phyloP scores from a whole-genome alignment of 2,113 vertebrate genomes.

The Sciurus niger region DNA sequence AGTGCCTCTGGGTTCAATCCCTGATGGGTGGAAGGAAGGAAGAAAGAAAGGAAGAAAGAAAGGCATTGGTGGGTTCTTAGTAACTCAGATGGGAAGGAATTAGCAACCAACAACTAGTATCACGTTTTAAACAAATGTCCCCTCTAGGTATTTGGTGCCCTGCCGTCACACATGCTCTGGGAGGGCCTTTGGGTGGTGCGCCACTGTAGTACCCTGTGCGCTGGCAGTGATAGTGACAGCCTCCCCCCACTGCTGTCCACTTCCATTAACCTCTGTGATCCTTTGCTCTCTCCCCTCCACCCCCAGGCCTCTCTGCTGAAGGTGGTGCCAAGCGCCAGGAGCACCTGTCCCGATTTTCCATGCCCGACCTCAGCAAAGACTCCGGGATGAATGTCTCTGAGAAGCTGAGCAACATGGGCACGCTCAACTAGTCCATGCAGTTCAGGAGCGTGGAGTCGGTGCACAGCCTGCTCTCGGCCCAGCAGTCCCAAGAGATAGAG shows the following conservation, averaged over 20 bases:
- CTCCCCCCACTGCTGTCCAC: background rate
- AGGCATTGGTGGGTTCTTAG: too few species aligned
- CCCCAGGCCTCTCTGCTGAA: constrained; percentile 93
- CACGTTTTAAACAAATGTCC: too few species aligned
- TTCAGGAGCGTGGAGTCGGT: constrained; percentile 97
- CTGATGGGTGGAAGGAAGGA: too few species aligned
- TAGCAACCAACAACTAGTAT: too few species aligned
- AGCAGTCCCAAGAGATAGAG: constrained; percentile 95
- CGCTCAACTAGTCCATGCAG: constrained; percentile 95
- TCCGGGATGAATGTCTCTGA: constrained; percentile 97
- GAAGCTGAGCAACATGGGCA: constrained; percentile 96
- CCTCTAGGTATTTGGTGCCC: too few species aligned
- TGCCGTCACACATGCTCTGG: too few species aligned
- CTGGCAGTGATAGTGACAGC: rapidly evolving
- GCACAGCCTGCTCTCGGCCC: constrained; percentile 93
- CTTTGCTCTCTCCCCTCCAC: background rate
- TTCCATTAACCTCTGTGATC: background rate
- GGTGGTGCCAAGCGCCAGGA: constrained; percentile 95
- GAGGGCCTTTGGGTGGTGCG: background rate
- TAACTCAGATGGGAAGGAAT: too few species aligned
- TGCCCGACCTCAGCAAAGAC: constrained; percentile 99
- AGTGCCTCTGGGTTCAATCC: too few species aligned
- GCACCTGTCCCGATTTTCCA: constrained; percentile 97
- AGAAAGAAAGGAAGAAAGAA: too few species aligned
- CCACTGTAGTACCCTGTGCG: rapidly evolving